Conservation (phyloP, 2,113 vertebrate genomes). For the Melanerpes formicivorus region DNA sequence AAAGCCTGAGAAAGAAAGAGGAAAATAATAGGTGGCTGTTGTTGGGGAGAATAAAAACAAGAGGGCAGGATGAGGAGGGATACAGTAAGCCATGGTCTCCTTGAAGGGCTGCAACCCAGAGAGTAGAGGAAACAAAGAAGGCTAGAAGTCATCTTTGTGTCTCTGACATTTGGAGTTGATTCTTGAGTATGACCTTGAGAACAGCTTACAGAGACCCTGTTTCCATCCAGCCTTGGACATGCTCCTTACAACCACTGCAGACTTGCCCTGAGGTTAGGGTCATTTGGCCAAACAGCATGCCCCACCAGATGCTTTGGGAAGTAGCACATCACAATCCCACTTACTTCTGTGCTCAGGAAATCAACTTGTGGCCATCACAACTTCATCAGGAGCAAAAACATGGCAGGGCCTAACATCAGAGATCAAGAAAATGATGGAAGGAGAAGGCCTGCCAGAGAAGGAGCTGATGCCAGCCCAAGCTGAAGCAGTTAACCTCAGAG, state of each 20-base stretch:
- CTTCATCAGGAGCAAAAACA: background rate
- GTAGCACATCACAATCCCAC: background rate
- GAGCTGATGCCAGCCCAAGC: rapidly evolving
- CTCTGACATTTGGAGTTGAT: background rate
- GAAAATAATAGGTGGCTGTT: background rate
- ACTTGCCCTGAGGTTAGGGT: background rate
- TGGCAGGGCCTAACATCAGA: background rate
- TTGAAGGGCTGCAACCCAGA: background rate
- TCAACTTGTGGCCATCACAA: background rate
- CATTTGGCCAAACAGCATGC: background rate
- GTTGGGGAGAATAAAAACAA: background rate
- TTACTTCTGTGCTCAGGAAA: background rate
- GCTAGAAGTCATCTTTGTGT: background rate
- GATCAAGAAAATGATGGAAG: background rate
- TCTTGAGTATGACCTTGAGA: background rate
- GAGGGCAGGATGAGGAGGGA: background rate
- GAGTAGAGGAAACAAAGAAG: background rate
- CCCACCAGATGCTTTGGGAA: background rate
- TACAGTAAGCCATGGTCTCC: background rate
- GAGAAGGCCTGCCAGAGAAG: background rate
- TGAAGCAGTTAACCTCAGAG: background rate
- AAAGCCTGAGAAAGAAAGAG: background rate
- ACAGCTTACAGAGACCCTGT: background rate
- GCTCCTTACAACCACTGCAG: background rate
- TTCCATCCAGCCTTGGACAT: background rate